Base-by-base conservation (phyloP, 30 jellyfish, hydroid and myxozoan species). In the Nemopilema nomurai region DNA sequence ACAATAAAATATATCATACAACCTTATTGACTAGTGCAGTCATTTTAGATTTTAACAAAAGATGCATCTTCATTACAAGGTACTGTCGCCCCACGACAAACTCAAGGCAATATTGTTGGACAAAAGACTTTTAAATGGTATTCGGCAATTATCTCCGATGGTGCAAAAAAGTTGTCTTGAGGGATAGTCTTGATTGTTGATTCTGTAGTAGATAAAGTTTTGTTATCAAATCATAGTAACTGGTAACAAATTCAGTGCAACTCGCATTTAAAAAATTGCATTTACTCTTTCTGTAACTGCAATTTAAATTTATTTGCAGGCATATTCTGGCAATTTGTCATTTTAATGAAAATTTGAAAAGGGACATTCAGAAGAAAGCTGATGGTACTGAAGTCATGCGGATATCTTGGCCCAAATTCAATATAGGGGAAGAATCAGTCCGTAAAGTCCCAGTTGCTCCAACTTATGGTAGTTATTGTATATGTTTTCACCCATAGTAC, bases 401-500 rank as follows among this genome's bases (percentile, higher is more conserved):
- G 66, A 71, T 81, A 31, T 49, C 33, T 29, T 81, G 69, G 18
- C 90, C 90, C 31, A 66, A 81, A 51, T 81, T 66, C 69, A 81
- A 81, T 23, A 33, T 31, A 26, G 85, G 90, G 69, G 86, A 81
- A 72, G 90, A 86, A 28, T 66, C 90, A 24, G 86, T 81, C 62
- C 27, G 84, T n/a, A 86, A 49, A 26, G 75, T 67, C 30, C 74
- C 87, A 20, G 75, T 81, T 23, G 66, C 76, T n/a, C 84, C 50
- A 81, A 81, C 69, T 29, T 81, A 8, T 81, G 90, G 90, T 81
- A 79, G 57, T 41, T 41, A 41, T 41, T 41, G 57, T 41, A 41
- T 41, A 41, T 41, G 57, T 41, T 41, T 41, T 41, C 57, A 41
- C 57, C 57, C 57, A 41, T 41, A 41, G 57, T 41, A 41, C 57